Percentiles rank a stretch among this genome's conserved stretches.
These are phyloP conservation scores for Andrena chrysosceles DNA, from an alignment of 2,888 invertebrate species.

Conservation along the genomic window DNA sequence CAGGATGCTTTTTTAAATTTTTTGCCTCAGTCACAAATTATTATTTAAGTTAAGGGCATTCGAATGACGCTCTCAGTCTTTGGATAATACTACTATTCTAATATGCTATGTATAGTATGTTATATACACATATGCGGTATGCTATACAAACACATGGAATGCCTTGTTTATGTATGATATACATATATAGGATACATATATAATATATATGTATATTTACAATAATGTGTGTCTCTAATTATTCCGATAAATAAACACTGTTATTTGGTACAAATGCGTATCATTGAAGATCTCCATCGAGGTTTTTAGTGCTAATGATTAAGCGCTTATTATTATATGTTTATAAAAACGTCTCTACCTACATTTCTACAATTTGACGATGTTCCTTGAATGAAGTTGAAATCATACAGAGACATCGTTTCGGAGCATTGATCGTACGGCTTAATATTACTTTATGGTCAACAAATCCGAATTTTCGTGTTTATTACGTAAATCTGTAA, in stretches of 20 bases:
- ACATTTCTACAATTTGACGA: conserved; percentile 10
- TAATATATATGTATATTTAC: conserved; percentile 45
- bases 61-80: conserved; percentile 62
- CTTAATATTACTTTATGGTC: no score
- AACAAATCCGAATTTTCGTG: no score
- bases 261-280: conserved; percentile 35
- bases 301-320: conserved; percentile 30
- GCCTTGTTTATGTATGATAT: conserved; percentile 38
- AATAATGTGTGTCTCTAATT: conserved; percentile 12
- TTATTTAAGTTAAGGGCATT: conserved; percentile 51
- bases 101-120: conserved; percentile 54
- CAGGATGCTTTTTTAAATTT: neutral
- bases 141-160: conserved; percentile 42
- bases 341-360: conserved; percentile 30
- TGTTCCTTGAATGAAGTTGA: neutral
- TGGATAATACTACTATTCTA: conserved; percentile 51
- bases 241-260: conserved; percentile 20
- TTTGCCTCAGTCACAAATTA: conserved; percentile 18
- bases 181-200: conserved; percentile 38
- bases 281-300: conserved; percentile 26
- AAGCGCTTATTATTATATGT: conserved; percentile 28
- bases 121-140: conserved; percentile 48
- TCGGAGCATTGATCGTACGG: neutral
- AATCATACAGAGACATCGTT: neutral
- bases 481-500: no score